Evolutionary conservation across 2,888 invertebrate genomes (phyloP), one percentile per base, ranked within the genome.

Genomic region (Dicycla oo): DNA sequence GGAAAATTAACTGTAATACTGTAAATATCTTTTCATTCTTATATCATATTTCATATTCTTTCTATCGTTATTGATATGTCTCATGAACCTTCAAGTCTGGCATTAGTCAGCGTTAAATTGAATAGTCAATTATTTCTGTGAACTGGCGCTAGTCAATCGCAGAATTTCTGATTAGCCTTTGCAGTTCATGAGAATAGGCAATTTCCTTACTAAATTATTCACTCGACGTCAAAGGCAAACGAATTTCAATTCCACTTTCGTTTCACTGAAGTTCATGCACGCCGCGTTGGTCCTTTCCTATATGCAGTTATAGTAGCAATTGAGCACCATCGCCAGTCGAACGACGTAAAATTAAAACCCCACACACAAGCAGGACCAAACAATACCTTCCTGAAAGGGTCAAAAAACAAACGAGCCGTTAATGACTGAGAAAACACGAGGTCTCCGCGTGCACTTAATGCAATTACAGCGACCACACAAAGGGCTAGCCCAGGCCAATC

Each of bases 401-500:
- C 30, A 64, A 60, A 73, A 34, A 34, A 53, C n/a, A 40, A 69
- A 75, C 30, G 72, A 71, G 69, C 65, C 77, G 79, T 66, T 78
- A 87, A 83, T 86, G 86, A 82, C 75, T 85, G 82, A 87, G 85
- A 78, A 87, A 87, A 87, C 86, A 88, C 88, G 47, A 87, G 83
- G 84, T 83, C 69, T 81, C 71, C 75, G 75, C 47, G 74, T 78
- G 85, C 70, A 77, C 75, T 78, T 91, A 91, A 92, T 90, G 88
- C 90, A 91, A 93, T 92, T 91, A 91, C 86, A 82, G 54, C 75
- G 78, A 80, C 82, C 78, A 84, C 78, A 84, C 78, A 88, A 89
- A 90, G 89, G 89, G 89, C 89, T 88, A 88, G 88, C 88, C 83
- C 81, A 87, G 86, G 83, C 83, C 87, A 94, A 95, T 95, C 95